These are phyloP conservation scores for Cephalopachus bancanus DNA, from an alignment of 2,797 vertebrate species.

Conservation along the genomic window DNA sequence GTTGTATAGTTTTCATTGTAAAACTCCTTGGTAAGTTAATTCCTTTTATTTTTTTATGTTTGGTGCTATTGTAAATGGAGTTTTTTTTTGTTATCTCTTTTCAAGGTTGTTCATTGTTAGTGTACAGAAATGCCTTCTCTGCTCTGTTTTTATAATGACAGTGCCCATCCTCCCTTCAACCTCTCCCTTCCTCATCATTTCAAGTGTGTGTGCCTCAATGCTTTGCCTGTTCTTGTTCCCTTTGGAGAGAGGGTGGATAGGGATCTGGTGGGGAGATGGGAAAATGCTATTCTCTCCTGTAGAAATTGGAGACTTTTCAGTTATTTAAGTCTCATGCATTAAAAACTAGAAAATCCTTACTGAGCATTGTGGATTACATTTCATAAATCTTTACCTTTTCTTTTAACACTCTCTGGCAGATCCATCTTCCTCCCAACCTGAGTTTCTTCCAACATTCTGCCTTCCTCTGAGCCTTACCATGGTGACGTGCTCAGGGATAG, in stretches of 20 bases:
- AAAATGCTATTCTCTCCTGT: neutral
- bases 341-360: neutral
- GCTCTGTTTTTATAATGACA: neutral
- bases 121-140: neutral
- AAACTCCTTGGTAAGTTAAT: neutral
- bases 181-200: neutral
- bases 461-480: neutral
- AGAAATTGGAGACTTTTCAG: neutral
- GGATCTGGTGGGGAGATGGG: neutral
- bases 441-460: neutral
- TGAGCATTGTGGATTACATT: neutral
- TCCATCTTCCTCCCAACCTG: fast-evolving
- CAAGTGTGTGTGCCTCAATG: too few species aligned
- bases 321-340: neutral
- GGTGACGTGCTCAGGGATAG: neutral
- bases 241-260: neutral
- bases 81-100: neutral
- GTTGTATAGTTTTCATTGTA: neutral
- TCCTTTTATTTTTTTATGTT: neutral
- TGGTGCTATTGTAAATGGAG: neutral
- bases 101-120: neutral
- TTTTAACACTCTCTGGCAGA: neutral
- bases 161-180: fast-evolving
- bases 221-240: neutral
- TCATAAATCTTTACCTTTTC: neutral